Base-by-base conservation (phyloP, 2,888 invertebrate species). In the Dione vanillae region DNA sequence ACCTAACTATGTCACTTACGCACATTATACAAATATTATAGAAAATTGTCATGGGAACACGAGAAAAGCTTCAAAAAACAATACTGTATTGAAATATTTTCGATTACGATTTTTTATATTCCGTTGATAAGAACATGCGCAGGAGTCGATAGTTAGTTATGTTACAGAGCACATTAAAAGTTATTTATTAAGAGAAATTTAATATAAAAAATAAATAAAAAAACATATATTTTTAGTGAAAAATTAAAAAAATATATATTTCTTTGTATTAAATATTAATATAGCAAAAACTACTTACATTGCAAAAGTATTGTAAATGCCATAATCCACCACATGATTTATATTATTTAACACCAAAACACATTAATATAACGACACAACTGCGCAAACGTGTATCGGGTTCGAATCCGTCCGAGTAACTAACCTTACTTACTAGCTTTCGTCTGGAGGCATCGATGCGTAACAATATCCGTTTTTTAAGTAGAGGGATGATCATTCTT, bases 341-440 rank as follows among this genome's bases (percentile, higher is more conserved):
- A 19, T 20, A 12, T 20, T 49, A 11, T 14, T 20, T 35, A 56
- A 40, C 40, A 58, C 40, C 16, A 43, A 51, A 40, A 61, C 61
- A 67, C 20, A 52, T 49, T 43, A 65, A 64, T 65, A 35, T 37
- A 40, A 40, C 59, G 54, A 52, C 12, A 35, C 37, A 56, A 62
- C 43, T 35, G 27, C 58, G n/a, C 79, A 78, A 80, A 85, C 91
- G 92, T 92, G 92, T 92, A 91, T 87, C 90, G 91, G 90, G 91
- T 90, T 90, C 85, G 84, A 89, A 87, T 82, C 88, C 86, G 84
- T 83, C 80, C 74, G 80, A 79, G 83, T 80, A 84, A 92, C 92
- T 92, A 91, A 91, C 90, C 88, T 79, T 84, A 92, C 92, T 90
- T 91, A 91, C 90, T 88, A 89, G 89, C 90, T 90, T 89, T 83